phyloP scores from a whole-genome alignment of 2,113 vertebrate species.

The Scalopus aquaticus region DNA sequence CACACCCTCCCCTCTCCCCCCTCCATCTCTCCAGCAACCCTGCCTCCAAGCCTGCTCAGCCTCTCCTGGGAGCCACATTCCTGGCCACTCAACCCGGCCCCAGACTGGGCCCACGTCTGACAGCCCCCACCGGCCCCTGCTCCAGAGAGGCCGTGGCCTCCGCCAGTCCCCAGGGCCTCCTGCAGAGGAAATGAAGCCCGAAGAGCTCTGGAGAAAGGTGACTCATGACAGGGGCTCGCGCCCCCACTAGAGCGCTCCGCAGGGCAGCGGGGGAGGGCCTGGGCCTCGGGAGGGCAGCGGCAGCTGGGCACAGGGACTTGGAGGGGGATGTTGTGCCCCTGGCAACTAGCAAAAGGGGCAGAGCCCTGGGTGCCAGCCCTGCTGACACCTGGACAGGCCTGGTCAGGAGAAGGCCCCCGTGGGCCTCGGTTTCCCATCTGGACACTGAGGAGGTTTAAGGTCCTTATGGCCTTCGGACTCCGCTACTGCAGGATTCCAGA shows the following conservation, averaged over 20 bases:
- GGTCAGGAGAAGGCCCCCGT: neutral
- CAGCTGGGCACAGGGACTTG: neutral
- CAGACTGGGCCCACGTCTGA: neutral
- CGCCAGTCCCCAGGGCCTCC: conserved; percentile 9
- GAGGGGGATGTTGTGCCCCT: neutral
- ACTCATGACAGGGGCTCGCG: neutral
- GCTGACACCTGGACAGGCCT: fast-evolving
- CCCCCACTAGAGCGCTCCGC: neutral
- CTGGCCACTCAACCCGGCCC: neutral
- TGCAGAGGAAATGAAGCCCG: neutral
- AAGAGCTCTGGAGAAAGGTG: neutral
- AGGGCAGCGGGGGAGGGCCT: neutral
- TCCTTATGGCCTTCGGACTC: neutral
- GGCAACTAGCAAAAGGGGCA: neutral
- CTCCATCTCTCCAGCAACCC: neutral
- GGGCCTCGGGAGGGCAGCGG: neutral
- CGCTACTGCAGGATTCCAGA: neutral
- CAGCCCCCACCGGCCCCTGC: neutral
- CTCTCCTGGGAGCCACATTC: neutral
- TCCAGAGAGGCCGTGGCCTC: conserved; percentile 17
- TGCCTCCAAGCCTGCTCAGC: fast-evolving
- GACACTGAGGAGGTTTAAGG: neutral
- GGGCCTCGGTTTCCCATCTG: conserved; percentile 18
- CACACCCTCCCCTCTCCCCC: neutral
- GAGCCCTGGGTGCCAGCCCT: neutral